Base-by-base conservation (phyloP, 1,140 invertebrate genomes). In the Belonocnema kinseyi region DNA sequence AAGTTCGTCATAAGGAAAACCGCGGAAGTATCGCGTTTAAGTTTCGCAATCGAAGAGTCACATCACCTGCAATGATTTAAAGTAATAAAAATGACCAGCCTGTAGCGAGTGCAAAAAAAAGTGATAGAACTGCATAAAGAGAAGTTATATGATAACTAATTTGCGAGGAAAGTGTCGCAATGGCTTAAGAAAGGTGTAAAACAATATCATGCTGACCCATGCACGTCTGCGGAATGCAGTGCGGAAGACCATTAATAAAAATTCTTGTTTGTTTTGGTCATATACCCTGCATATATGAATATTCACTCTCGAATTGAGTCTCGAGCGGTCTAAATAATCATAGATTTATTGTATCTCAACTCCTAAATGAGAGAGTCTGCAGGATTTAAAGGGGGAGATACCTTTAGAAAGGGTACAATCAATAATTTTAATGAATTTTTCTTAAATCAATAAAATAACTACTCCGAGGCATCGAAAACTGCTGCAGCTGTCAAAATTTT, bases 111-210 rank as follows among this genome's bases (percentile, higher is more conserved):
- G 19, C 53, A 11, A 11, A 26, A 13, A 61, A 66, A 66, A 66
- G 11, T 21, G 3, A 66, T 33, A 66, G 19, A 66, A 21, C 58
- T 26, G 58, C 58, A 66, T 7, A 33, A 66, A 33, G 21, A 7
- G 16, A 56, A 14, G 58, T 16, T 66, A 40, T 26, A 7, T 66
- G 58, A 66, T 66, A 66, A 66, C 58, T 56, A 56, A 56, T 56
- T 66, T 66, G 58, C 58, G 33, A 66, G 26, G 40, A 33, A 66
- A 66, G 21, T 66, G 58, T 66, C 26, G 21, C 58, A 54, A 54
- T 10, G 53, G 16, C 8, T 54, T 54, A 17, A 54, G 17, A 54
- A 54, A 10, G 53, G 53, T 54, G 53, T 19, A 54, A 54, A 46
- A 46, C 40, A 46, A 46, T 46, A 6, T 10, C 10, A 17, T 17